A percentile compares a stretch with the other conserved stretches of the same genome.
phyloP scores from a whole-genome alignment of 2,797 vertebrate genomes.

The Microcaecilia unicolor region DNA sequence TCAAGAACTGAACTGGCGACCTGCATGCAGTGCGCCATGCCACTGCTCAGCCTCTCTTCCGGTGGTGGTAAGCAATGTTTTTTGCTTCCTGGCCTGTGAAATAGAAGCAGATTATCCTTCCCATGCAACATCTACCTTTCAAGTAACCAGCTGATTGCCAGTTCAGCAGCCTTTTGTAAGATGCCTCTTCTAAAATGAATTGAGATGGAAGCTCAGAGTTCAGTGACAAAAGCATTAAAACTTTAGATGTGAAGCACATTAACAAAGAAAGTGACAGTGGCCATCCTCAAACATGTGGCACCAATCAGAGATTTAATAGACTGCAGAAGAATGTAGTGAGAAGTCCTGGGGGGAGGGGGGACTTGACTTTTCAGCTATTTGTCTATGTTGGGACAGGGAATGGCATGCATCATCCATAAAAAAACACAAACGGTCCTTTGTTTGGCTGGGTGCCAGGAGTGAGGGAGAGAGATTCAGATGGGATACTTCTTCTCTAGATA shows the following conservation, averaged over 20 bases:
- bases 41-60: too few relatives aligned
- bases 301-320: slow-evolving; percentile 12
- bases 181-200: too few relatives aligned
- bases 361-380: slow-evolving; percentile 11
- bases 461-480: background rate
- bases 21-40: too few relatives aligned
- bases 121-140: too few relatives aligned
- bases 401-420: slow-evolving; percentile 1
- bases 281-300: slow-evolving; percentile 7
- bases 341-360: slow-evolving; percentile 11
- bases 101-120: too few relatives aligned
- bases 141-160: too few relatives aligned
- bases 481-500: slow-evolving; percentile 1
- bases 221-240: too few relatives aligned
- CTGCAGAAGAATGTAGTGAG: slow-evolving; percentile 4
- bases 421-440: slow-evolving; percentile 14
- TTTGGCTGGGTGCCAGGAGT: slow-evolving; percentile 17
- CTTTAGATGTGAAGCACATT: slow-evolving; percentile 1
- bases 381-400: slow-evolving; percentile 4
- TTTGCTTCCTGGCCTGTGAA: too few relatives aligned
- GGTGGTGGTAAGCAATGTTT: too few relatives aligned
- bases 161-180: too few relatives aligned
- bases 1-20: too few relatives aligned
- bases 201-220: too few relatives aligned
- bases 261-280: slow-evolving; percentile 9